Evolutionary conservation across 2,888 invertebrate genomes (phyloP).

Genomic region (Punctoribates punctum): DNA sequence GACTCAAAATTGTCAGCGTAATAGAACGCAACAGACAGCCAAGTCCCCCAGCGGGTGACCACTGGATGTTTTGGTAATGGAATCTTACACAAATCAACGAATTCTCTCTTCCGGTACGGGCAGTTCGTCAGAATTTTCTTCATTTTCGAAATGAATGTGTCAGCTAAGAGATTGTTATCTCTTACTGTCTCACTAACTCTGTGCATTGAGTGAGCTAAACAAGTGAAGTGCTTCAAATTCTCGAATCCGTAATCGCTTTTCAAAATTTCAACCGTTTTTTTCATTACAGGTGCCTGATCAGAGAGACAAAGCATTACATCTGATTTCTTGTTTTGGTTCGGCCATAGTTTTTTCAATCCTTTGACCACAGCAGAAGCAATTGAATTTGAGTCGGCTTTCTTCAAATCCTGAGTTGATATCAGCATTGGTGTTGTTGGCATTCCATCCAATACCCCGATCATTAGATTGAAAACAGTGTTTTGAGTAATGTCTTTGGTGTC

Average conservation of each 20-base stretch:
- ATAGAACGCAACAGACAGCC: conserved; percentile 50
- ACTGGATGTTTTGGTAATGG: conserved; percentile 51
- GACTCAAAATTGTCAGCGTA: conserved; percentile 46
- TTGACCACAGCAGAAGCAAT: neutral
- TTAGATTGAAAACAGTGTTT: neutral
- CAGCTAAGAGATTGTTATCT: conserved; percentile 50
- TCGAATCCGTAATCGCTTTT: conserved; percentile 50
- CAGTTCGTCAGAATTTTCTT: conserved; percentile 51
- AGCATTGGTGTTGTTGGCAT: neutral
- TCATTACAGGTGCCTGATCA: conserved; percentile 13
- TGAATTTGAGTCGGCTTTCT: neutral
- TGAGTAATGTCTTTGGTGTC: neutral
- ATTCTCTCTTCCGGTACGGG: conserved; percentile 48
- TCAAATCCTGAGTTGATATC: neutral
- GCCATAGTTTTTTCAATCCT: neutral
- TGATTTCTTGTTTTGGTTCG: neutral
- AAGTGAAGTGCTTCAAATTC: conserved; percentile 51
- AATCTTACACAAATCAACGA: conserved; percentile 49
- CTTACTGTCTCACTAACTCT: conserved; percentile 38
- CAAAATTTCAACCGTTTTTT: conserved; percentile 37
- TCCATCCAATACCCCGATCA: conserved; percentile 1
- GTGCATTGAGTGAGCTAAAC: conserved; percentile 50
- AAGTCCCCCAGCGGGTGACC: conserved; percentile 51
- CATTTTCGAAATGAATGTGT: conserved; percentile 49
- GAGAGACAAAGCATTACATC: neutral